Evolutionary conservation across 2,888 invertebrate genomes (phyloP), one percentile per base, ranked within the genome.

Genomic region (Pachliopta kotzebuea): DNA sequence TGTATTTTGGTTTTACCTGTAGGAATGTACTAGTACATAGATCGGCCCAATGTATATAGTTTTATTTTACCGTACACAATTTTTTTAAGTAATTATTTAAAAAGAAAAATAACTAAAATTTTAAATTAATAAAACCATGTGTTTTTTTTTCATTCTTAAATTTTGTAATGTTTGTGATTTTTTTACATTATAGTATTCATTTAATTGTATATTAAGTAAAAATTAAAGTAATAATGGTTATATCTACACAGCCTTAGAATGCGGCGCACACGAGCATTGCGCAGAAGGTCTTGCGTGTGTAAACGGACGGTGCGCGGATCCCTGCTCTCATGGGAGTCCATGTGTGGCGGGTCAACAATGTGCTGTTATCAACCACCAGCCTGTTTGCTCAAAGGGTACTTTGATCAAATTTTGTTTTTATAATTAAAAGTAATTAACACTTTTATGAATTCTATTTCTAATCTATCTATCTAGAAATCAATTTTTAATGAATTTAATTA

Each of bases 231-330:
- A 52, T 21, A 45, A 26, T 62, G 62, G 26, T 53, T 58, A n/a
- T n/a, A 52, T 62, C 26, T 62, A 50, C 70, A 94, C 92, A 96
- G 97, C 96, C 91, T 93, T 96, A 80, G 95, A 95, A 80, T 98
- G 98, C 87, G 92, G 94, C 67, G 94, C 94, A 59, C 96, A 97
- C 85, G 94, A 94, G 74, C 96, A 97, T 74, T 98, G 98, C 80
- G 93, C 95, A 52, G 83, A 92, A 55, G 94, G 95, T 72, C 93
- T 96, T 80, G 95, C 96, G 71, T 98, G 98, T 83, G 92, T 97
- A 74, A 94, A 94, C 79, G 94, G 95, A 23, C 93, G 95, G 71
- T 98, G 98, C 78, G 93, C 95, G 68, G 96, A 97, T 85, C 97
- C 97, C 24, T 98, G 97, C 84, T 93, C 94, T 18, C 81, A 92